A percentile compares a stretch with the other conserved stretches of the same genome.
Conservation (phyloP, 2,113 vertebrate species). For the Tragelaphus imberbis region DNA sequence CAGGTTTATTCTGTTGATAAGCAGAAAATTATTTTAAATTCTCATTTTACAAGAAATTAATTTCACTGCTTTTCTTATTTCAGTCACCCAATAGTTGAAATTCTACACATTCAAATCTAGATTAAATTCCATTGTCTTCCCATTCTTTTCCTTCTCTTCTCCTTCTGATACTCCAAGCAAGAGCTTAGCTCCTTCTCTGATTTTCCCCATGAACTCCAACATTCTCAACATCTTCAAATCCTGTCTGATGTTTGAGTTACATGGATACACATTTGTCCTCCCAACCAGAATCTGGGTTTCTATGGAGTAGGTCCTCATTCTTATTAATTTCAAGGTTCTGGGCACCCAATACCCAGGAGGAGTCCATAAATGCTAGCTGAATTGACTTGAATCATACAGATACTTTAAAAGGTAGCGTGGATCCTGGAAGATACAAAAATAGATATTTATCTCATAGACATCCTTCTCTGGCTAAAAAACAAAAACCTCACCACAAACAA, state of each 20-base stretch:
- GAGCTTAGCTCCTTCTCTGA: neutral
- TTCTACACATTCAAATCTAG: neutral
- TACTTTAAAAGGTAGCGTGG: conserved; percentile 1
- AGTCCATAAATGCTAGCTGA: neutral
- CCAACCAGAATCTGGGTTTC: neutral
- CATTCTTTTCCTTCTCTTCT: neutral
- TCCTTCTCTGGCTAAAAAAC: neutral
- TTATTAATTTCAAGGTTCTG: neutral
- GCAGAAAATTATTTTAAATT: neutral
- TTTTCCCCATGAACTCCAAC: neutral
- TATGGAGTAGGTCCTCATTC: neutral
- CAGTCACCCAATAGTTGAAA: neutral
- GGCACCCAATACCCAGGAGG: neutral
- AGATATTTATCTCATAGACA: conserved; percentile 22
- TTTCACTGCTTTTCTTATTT: conserved; percentile 7
- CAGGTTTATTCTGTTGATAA: neutral
- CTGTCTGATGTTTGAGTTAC: neutral
- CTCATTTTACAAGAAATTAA: neutral
- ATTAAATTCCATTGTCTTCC: neutral
- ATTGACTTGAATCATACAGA: neutral
- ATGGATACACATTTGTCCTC: neutral
- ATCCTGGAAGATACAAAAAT: neutral
- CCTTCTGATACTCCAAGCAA: neutral
- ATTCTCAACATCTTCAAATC: neutral
- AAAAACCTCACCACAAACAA: neutral